Evolutionary conservation across 2,113 vertebrate genomes (phyloP), one percentile per base, ranked within the genome.

Genomic region (Zootoca vivipara): DNA sequence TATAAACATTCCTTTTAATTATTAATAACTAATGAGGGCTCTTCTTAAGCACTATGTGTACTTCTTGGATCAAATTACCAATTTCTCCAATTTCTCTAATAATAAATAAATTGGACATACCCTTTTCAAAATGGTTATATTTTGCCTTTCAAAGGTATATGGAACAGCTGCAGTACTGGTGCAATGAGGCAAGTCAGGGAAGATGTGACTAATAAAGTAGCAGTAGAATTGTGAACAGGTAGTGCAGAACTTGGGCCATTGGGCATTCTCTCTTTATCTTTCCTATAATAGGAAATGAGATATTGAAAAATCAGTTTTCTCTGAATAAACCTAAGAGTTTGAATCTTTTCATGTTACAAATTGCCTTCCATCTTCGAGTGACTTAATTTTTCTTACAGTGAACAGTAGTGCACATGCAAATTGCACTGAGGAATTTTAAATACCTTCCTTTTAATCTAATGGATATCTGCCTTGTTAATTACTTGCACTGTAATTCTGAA

Each of bases 21-120:
- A 2, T 20, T 75, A 75, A 75, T 75, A 0, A 1, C 1, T 2
- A 4, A 1, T 9, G 10, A 35, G 1, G 35, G 82, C 64, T 26
- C 0, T 0, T 9, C 1, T 30, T 20, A 1, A 7, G 35, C 24
- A 38, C 22, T 82, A 20, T 33, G 28, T 65, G 3, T 15, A 18
- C 15, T 20, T 74, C 35, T 74, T 18, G 58, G 33, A 82, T 82
- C 35, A 26, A 38, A 65, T 35, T 67, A 10, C 64, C 62, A 42
- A 10, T 9, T 64, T 62, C 46, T 46, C 46, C 9, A 46, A 10
- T 46, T 46, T 46, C 46, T 35, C 22, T 65, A 35, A 24, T 15
- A 5, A 15, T 42, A 69, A 28, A 16, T 67, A 35, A 38, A 52
- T 52, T 2, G 46, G 28, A 15, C 0, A 3, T 69, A 35, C 13